phyloP scores from a whole-genome alignment of 2,113 vertebrate genomes.

The Ceyx cyanopectus region DNA sequence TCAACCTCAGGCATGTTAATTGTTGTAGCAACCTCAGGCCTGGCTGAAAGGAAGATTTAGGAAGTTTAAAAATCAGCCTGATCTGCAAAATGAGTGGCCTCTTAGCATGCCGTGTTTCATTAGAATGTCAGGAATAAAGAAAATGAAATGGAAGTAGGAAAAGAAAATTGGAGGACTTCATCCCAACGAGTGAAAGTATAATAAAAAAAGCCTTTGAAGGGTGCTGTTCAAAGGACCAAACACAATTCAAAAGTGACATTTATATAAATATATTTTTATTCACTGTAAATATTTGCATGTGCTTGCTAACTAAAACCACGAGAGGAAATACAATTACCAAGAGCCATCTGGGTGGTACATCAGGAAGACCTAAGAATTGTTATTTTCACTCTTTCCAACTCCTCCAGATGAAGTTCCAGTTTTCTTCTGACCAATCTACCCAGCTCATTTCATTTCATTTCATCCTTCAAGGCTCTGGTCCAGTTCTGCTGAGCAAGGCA shows the following conservation, averaged over 20 bases:
- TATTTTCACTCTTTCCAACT: not conserved
- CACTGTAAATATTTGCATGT: slow-evolving; percentile 32
- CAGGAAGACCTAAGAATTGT: not conserved
- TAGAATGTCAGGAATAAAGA: not conserved
- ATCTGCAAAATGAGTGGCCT: slow-evolving; percentile 2
- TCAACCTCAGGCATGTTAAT: slow-evolving; percentile 20
- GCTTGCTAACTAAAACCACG: not conserved
- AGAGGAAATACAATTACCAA: not conserved
- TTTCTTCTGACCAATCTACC: not conserved
- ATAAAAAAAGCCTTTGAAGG: not conserved
- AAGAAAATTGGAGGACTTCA: not conserved
- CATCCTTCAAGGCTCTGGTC: not conserved
- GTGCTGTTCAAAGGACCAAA: not conserved
- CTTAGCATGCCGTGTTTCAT: not conserved
- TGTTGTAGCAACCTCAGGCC: not conserved
- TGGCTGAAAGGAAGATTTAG: slow-evolving; percentile 15
- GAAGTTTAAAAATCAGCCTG: not conserved
- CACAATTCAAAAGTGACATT: not conserved
- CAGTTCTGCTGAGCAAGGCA: not conserved
- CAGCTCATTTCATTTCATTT: not conserved
- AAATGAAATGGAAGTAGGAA: not conserved
- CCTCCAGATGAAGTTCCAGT: not conserved
- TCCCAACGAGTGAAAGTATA: not conserved
- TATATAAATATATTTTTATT: not conserved
- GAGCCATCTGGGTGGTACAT: not conserved